Percentiles rank a stretch among this genome's conserved stretches.
These are phyloP conservation scores for Drosophila teissieri DNA, from an alignment of 1,140 invertebrate species.

Conservation along the genomic window DNA sequence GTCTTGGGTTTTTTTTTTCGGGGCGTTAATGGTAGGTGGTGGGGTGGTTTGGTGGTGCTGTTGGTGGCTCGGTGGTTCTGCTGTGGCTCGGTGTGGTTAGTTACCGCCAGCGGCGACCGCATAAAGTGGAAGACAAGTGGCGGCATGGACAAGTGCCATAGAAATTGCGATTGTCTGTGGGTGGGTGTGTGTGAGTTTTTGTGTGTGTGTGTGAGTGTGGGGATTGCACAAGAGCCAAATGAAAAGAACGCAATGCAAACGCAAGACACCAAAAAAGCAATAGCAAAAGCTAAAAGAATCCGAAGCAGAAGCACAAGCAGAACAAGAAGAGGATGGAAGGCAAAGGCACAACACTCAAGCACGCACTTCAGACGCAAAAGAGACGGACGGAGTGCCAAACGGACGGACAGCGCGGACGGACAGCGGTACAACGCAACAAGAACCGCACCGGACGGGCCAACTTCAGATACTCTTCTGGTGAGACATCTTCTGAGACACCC, in stretches of 20 bases:
- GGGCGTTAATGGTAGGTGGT: conserved; percentile 24
- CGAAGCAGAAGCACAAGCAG: conserved; percentile 15
- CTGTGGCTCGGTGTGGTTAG: conserved; percentile 42
- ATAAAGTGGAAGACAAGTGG: conserved; percentile 81
- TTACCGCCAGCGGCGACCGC: conserved; percentile 61
- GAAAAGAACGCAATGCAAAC: conserved; percentile 76
- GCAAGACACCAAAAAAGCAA: conserved; percentile 69
- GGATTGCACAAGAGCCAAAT: conserved; percentile 69
- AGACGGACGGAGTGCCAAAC: conserved; percentile 39
- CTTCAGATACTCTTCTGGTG: conserved; percentile 10
- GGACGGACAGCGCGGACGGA: conserved; percentile 18
- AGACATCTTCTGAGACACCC: rapidly evolving
- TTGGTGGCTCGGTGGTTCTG: conserved; percentile 26
- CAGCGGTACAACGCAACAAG: conserved; percentile 1
- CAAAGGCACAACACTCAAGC: conserved; percentile 63
- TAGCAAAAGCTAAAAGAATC: conserved; percentile 16
- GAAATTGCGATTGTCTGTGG: conserved; percentile 62
- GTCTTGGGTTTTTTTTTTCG: conserved; percentile 42
- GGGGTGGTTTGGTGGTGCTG: conserved; percentile 6
- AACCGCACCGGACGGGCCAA: no score
- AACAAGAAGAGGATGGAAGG: conserved; percentile 28
- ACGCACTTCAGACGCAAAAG: conserved; percentile 73
- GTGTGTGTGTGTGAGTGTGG: conserved; percentile 35
- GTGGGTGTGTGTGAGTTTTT: conserved; percentile 36
- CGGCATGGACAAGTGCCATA: conserved; percentile 78